Conservation (phyloP, 2,113 vertebrate species). For the Ahaetulla prasina region DNA sequence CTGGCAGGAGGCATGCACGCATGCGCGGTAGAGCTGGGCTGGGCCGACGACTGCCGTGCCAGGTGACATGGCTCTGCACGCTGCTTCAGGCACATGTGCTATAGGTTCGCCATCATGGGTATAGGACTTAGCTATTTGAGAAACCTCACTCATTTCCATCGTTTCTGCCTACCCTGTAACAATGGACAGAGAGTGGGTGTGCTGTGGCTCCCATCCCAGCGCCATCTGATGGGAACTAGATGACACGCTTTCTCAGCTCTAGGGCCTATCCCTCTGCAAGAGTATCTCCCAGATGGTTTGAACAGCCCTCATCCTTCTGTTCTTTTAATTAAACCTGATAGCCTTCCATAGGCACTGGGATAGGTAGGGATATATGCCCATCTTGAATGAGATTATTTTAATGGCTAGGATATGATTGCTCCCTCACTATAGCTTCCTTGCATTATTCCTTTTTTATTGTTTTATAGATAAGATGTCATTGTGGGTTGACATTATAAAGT, state of each 20-base stretch:
- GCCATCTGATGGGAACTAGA: neutral
- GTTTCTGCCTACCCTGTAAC: neutral
- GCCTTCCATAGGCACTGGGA: neutral
- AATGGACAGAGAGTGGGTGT: neutral
- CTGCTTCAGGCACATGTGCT: no score
- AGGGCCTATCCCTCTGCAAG: neutral
- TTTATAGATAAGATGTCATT: neutral
- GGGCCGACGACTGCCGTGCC: no score
- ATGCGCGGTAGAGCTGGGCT: no score
- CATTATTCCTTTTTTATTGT: neutral
- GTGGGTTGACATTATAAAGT: neutral
- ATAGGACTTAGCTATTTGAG: neutral
- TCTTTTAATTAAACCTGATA: neutral
- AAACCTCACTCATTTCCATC: neutral
- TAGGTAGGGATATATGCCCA: neutral
- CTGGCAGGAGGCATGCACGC: no score
- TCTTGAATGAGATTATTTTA: neutral
- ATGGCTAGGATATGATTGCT: neutral
- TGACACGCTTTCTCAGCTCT: neutral
- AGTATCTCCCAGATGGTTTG: neutral
- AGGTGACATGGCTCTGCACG: no score
- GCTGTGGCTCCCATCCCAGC: neutral
- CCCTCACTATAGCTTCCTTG: neutral
- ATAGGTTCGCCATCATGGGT: no score
- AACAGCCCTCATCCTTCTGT: neutral